Evolutionary conservation across 1,140 invertebrate genomes (phyloP), one percentile per base, ranked within the genome.

Genomic region (Ooceraea biroi): DNA sequence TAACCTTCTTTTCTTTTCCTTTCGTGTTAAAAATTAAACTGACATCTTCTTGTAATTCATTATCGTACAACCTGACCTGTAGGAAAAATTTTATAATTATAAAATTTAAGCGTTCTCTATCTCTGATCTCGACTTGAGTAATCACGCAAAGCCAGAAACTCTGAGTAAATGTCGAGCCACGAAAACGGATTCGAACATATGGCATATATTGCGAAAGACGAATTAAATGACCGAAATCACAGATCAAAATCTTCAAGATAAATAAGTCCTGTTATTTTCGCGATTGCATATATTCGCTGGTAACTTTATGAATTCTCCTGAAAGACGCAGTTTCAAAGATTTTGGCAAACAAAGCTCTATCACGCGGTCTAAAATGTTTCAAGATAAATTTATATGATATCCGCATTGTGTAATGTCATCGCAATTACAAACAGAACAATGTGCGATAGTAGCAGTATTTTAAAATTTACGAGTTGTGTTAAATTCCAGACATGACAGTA

Each of bases 221-320:
- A 52, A 19, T 41, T 65, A 44, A 77, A 65, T 77, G 60, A 50
- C 22, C 36, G 2, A 50, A 36, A n/a, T 77, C 17, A n/a, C n/a
- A 7, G n/a, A n/a, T 19, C 3, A 19, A 50, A 7, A 65, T 19
- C n/a, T 50, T 27, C n/a, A n/a, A n/a, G n/a, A n/a, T n/a, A n/a
- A n/a, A n/a, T n/a, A 10, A 36, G 7, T 36, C 11, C 8, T 30
- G 46, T 66, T 77, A 66, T 77, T 77, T 66, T 66, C 27, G 44
- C 19, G 60, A 66, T 50, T 50, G 30, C 12, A 4, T 63, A 48
- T 76, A 66, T 5, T 50, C 17, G 14, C 0, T 12, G 73, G 65
- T 77, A 60, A 77, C 65, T 46, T 76, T 66, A 66, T 77, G n/a
- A 27, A 50, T 66, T 65, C 11, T 36, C 50, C 7, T 36, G 2